Percentiles rank a stretch among this genome's conserved stretches.
phyloP scores from a whole-genome alignment of 2,113 vertebrate species.

The Corythornis cristatus region DNA sequence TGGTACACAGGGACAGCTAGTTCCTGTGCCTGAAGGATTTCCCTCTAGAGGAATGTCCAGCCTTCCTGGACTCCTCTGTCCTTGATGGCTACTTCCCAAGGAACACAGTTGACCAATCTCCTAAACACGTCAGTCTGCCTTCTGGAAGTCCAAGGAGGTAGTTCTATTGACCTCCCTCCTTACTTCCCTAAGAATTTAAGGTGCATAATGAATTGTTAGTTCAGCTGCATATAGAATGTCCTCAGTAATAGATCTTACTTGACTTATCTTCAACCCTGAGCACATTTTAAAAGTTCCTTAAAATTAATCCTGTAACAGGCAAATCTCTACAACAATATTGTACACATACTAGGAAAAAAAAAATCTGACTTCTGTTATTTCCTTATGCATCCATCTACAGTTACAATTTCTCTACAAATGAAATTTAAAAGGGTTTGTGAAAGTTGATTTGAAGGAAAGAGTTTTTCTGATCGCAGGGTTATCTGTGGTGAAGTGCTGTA shows the following conservation, averaged over 20 bases:
- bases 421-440: conserved; percentile 25
- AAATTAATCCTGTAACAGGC: background rate
- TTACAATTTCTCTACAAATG: background rate
- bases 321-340: background rate
- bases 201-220: background rate
- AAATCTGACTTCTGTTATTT: background rate
- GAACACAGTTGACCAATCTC: too few species aligned
- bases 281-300: background rate
- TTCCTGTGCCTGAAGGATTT: too few species aligned
- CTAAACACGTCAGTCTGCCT: too few species aligned
- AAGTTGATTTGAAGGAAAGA: background rate
- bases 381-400: background rate
- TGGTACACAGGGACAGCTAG: background rate
- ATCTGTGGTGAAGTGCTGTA: background rate
- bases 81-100: too few species aligned
- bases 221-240: background rate
- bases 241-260: background rate
- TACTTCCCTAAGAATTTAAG: background rate
- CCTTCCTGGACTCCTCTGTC: too few species aligned
- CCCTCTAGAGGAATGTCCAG: too few species aligned
- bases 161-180: too few species aligned
- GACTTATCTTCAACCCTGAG: background rate
- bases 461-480: background rate
- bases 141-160: too few species aligned
- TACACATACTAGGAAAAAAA: background rate